Conservation (phyloP, 2,888 invertebrate genomes). For the Pyrrhia umbra region DNA sequence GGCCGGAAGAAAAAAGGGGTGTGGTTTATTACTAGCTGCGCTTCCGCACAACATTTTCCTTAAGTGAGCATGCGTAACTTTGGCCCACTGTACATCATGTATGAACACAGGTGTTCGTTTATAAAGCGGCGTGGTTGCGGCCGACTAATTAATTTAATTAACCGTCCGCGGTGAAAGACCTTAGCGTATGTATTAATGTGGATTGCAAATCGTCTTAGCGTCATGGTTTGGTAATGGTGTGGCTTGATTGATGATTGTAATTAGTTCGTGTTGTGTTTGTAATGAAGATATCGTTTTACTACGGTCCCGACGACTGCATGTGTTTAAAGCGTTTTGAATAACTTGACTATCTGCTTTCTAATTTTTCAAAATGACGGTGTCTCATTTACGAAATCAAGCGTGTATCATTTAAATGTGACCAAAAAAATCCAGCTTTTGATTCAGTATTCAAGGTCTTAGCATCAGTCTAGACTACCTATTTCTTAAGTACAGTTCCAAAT, state of each 20-base stretch:
- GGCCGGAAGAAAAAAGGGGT: too few species aligned
- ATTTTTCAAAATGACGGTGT: too few species aligned
- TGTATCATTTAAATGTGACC: too few species aligned
- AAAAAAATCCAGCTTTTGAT: too few species aligned
- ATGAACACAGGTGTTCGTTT: conserved; percentile 44
- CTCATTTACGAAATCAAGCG: too few species aligned
- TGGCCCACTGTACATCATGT: too few species aligned
- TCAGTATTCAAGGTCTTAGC: not conserved
- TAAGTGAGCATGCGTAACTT: too few species aligned
- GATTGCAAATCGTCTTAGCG: conserved; percentile 40
- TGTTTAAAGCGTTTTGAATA: not conserved
- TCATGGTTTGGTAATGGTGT: conserved; percentile 27
- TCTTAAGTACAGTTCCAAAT: conserved; percentile 3
- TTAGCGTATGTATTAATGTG: conserved; percentile 35
- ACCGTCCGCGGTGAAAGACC: conserved; percentile 26
- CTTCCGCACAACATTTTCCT: too few species aligned
- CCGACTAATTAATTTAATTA: conserved; percentile 55
- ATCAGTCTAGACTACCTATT: not conserved
- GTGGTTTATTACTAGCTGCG: too few species aligned
- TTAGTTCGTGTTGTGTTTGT: conserved; percentile 19
- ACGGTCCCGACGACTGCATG: not conserved
- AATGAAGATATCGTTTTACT: not conserved
- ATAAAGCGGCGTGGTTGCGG: conserved; percentile 34
- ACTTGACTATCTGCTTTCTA: too few species aligned
- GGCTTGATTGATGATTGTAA: conserved; percentile 40